Conservation (phyloP, 2,888 invertebrate species). For the Drosophila dives region DNA sequence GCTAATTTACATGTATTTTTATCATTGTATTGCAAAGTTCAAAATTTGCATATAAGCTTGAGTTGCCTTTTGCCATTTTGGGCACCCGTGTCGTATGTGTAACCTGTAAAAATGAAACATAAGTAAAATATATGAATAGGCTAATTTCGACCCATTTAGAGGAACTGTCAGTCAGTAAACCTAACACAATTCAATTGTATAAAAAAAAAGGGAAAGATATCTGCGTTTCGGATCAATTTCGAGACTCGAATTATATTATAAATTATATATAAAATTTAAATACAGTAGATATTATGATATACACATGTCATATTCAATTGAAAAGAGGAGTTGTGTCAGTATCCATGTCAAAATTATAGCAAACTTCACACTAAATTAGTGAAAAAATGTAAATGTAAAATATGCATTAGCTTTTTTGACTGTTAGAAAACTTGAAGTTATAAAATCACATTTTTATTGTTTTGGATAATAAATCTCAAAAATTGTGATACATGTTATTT, state of each 20-base stretch:
- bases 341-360: not conserved
- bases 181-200: not conserved
- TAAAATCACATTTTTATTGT: no score
- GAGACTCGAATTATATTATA: not conserved
- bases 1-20: not conserved
- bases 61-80: not conserved
- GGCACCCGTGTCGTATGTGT: slow-evolving; percentile 22
- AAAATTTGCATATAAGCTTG: not conserved
- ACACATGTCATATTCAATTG: not conserved
- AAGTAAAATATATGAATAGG: not conserved
- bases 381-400: not conserved
- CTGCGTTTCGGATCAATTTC: not conserved
- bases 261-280: not conserved
- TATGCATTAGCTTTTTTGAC: no score
- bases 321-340: not conserved
- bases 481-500: no score
- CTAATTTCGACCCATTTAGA: not conserved
- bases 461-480: no score
- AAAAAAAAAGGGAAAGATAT: not conserved
- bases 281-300: not conserved
- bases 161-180: not conserved
- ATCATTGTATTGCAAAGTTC: not conserved
- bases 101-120: slow-evolving; percentile 11
- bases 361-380: not conserved
- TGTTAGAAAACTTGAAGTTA: not conserved